A percentile compares a stretch with the other conserved stretches of the same genome.
Conservation (phyloP, 2,797 vertebrate species). For the Helarctos malayanus region DNA sequence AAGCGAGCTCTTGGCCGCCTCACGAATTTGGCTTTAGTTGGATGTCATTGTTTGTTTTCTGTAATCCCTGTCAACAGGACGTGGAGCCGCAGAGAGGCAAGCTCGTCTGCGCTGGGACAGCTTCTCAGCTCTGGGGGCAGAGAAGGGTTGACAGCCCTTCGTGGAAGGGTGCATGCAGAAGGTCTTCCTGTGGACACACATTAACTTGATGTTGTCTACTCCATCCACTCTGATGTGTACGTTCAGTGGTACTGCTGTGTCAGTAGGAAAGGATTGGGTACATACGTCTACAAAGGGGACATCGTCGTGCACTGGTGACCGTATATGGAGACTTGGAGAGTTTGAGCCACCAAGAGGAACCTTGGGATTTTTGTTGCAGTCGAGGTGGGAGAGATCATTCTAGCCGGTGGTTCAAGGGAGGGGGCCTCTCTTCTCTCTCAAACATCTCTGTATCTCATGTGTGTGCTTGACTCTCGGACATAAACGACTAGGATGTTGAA, state of each 20-base stretch:
- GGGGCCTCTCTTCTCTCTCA: not conserved
- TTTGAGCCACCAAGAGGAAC: not conserved
- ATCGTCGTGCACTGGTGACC: rapidly evolving
- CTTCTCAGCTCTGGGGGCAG: not conserved
- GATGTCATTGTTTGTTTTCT: slow-evolving; percentile 36
- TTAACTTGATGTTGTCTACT: rapidly evolving
- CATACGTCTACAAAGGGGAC: not conserved
- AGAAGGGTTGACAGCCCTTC: not conserved
- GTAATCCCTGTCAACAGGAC: not conserved
- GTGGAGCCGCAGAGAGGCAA: not conserved
- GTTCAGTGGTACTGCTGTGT: rapidly evolving
- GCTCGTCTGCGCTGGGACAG: not conserved
- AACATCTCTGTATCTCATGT: not conserved
- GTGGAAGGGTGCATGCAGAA: rapidly evolving
- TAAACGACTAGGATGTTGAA: not conserved
- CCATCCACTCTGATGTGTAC: rapidly evolving
- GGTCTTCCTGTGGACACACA: rapidly evolving
- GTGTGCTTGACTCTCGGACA: not conserved
- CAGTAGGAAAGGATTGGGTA: not conserved
- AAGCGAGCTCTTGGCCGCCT: not conserved
- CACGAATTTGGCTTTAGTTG: rapidly evolving
- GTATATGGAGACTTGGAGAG: not conserved
- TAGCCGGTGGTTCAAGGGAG: too few relatives aligned
- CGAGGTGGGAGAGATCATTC: not conserved
- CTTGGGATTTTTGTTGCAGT: not conserved